phyloP scores from a whole-genome alignment of 2,797 vertebrate genomes.

The Cercopithecus neglectus region DNA sequence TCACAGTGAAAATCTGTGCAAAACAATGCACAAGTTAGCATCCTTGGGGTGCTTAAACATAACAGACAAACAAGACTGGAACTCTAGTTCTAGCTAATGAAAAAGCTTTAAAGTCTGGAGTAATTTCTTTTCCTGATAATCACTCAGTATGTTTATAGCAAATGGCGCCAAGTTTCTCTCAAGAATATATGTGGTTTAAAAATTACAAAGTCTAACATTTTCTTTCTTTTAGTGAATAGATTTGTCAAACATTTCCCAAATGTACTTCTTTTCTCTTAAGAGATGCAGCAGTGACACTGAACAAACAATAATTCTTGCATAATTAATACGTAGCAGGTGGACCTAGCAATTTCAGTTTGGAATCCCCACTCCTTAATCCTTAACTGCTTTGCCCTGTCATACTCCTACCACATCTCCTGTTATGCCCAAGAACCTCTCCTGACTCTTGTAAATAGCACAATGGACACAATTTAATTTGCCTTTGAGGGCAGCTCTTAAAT shows the following conservation, averaged over 20 bases:
- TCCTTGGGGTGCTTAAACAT: background rate
- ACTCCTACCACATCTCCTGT: conserved; percentile 2
- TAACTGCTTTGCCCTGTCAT: background rate
- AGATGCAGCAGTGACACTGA: background rate
- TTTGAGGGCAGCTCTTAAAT: conserved; percentile 64
- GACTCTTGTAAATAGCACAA: conserved; percentile 66
- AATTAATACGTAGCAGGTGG: conserved; percentile 42
- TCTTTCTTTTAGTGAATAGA: background rate
- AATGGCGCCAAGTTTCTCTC: conserved; percentile 31
- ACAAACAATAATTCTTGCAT: conserved; percentile 1
- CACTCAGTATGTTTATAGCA: conserved; percentile 6
- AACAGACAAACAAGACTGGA: background rate
- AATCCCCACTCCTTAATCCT: conserved; percentile 20
- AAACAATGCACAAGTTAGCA: background rate
- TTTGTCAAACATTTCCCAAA: conserved; percentile 18
- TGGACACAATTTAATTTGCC: conserved; percentile 60
- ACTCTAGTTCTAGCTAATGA: background rate
- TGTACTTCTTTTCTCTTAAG: conserved; percentile 39
- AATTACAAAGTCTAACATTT: conserved; percentile 30
- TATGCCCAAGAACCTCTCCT: conserved; percentile 45
- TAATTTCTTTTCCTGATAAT: conserved; percentile 37
- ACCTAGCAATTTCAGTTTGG: conserved; percentile 38
- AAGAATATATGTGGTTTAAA: conserved; percentile 19
- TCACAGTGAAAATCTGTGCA: background rate
- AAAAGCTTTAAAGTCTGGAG: background rate